Evolutionary conservation across 2,797 vertebrate species (phyloP).

Genomic region (Tokudaia tokunoshimensis): DNA sequence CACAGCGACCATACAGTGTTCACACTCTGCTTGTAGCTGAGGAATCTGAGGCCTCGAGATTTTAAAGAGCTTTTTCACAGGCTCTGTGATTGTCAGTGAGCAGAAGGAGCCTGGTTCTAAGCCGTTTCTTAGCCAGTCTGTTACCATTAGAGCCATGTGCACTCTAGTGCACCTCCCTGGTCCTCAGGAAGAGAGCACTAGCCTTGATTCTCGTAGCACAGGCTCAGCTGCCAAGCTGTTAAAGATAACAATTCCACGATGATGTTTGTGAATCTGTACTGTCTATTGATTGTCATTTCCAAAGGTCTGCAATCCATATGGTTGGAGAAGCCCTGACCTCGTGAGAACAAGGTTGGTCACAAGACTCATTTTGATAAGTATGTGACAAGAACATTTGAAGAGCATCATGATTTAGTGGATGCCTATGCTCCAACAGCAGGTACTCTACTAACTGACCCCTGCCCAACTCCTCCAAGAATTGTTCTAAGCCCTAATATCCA

Average conservation of each 20-base stretch:
- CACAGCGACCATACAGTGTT: background rate
- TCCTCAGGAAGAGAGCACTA: background rate
- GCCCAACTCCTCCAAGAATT: background rate
- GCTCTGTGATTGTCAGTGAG: background rate
- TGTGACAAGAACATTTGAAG: background rate
- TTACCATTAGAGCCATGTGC: background rate
- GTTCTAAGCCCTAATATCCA: constrained; percentile 4
- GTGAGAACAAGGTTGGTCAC: background rate
- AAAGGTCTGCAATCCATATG: background rate
- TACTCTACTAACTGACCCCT: background rate
- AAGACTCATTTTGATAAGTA: background rate
- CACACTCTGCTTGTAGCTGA: background rate
- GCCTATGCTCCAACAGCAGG: background rate
- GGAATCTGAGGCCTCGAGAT: background rate
- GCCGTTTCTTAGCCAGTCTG: background rate
- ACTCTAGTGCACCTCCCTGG: background rate
- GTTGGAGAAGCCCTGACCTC: background rate
- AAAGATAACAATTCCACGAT: background rate
- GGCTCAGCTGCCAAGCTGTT: background rate
- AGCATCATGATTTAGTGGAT: background rate
- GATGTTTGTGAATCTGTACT: background rate
- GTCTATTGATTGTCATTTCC: background rate
- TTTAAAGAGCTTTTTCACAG: background rate
- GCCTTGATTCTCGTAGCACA: background rate
- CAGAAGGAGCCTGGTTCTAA: constrained; percentile 17